Base-by-base conservation (phyloP, 2,113 vertebrate genomes). In the Tachuris rubrigastra region DNA sequence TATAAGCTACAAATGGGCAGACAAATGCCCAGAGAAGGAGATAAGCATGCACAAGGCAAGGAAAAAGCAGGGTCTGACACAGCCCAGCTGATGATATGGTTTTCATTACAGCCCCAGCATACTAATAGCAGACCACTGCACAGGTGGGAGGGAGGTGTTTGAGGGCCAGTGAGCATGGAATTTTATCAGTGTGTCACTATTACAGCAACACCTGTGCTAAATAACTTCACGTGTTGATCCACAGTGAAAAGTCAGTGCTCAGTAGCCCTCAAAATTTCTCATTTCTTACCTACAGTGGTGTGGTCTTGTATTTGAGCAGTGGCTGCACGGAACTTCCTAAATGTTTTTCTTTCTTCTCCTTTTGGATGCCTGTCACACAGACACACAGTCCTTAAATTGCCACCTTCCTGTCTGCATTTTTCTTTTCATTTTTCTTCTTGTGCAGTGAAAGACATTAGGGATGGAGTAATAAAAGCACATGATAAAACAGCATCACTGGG, bases 251-350 rank as follows among this genome's bases (percentile, higher is more conserved):
- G 76, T 73, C 90, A 75, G 63, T 93, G 93, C 84, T 96, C 94
- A 92, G 88, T 47, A 89, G 35, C 81, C 80, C 78, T 83, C 81
- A 69, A 93, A 83, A 94, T 93, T 93, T 97, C 87, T 97, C 93
- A 96, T 92, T 97, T 98, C 87, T 97, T 97, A 71, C 91, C 85
- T 94, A 85, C 73, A 80, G 67, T 87, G 86, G 88, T 39, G 44
- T 73, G 39, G 56, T 74, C 41, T 83, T 68, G 25, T 41, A 58
- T 52, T 58, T 59, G 67, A 93, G 63, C 21, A 63, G 24, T 37
- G 30, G 9, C 47, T 92, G 47, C 56, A 39, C 50, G 72, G 76
- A 91, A 92, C 60, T 93, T 95, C 72, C 49, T 82, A 95, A 94
- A 81, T 84, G 68, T 73, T 97, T 93, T 93, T 77, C 46, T 90